phyloP scores from a whole-genome alignment of 2,888 invertebrate species.

The Rhabditoides inermis region DNA sequence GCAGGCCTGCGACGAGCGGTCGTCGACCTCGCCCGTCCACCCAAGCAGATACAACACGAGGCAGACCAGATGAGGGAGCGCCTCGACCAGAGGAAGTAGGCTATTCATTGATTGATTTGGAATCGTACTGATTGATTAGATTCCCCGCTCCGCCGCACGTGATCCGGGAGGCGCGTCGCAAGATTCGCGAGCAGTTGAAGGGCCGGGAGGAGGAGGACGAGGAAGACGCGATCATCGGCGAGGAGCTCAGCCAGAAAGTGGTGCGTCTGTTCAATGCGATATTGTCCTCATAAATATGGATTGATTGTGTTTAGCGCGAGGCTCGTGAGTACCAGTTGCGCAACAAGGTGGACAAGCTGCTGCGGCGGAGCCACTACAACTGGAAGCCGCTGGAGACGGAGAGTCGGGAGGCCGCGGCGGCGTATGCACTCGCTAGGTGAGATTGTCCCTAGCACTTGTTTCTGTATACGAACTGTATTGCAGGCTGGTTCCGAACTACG shows the following conservation, averaged over 20 bases:
- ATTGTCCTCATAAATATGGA: not conserved
- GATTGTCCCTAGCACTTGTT: not conserved
- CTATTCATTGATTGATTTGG: not conserved
- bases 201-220: conserved; percentile 14
- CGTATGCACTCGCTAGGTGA: conserved; percentile 39
- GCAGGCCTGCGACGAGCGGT: conserved; percentile 22
- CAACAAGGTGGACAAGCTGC: conserved; percentile 30
- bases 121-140: conserved; percentile 2
- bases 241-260: conserved; percentile 22
- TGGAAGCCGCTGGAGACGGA: conserved; percentile 45
- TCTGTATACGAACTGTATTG: not conserved
- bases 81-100: conserved; percentile 22
- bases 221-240: conserved; percentile 16
- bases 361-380: conserved; percentile 38
- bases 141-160: conserved; percentile 39
- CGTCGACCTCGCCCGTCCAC: conserved; percentile 19
- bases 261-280: conserved; percentile 3
- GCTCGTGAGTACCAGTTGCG: conserved; percentile 27
- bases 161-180: conserved; percentile 25
- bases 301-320: conserved; percentile 17
- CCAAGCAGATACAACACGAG: conserved; percentile 45
- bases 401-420: conserved; percentile 27
- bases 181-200: conserved; percentile 26
- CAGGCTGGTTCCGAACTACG: conserved; percentile 41
- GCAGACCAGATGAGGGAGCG: conserved; percentile 38